Conservation (phyloP, 2,113 vertebrate species). For the Paratilapia polleni region DNA sequence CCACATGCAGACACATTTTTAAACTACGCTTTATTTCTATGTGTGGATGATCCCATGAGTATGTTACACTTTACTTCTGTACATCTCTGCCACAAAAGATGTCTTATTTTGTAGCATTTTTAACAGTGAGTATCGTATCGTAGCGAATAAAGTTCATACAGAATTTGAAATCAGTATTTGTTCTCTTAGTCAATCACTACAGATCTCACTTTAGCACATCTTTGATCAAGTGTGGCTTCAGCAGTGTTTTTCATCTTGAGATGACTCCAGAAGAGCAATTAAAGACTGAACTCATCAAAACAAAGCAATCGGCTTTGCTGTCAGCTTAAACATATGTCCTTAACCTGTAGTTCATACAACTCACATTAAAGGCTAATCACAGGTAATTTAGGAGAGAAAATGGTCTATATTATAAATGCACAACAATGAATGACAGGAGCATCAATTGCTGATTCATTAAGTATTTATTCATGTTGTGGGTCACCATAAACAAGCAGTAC, state of each 20-base stretch:
- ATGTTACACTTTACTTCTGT: not conserved
- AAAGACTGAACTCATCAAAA: conserved; percentile 1
- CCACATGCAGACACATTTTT: not conserved
- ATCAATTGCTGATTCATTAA: not conserved
- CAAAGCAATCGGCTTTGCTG: not conserved
- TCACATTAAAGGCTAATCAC: not conserved
- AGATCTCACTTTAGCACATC: not conserved
- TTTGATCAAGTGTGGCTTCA: not conserved
- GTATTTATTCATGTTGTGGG: conserved; percentile 1
- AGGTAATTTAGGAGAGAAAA: not conserved
- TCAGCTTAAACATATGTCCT: not conserved
- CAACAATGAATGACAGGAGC: conserved; percentile 1
- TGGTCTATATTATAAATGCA: not conserved
- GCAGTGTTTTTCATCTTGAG: conserved; percentile 3
- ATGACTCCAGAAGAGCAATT: conserved; percentile 2
- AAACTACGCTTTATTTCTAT: not conserved
- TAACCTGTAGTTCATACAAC: not conserved
- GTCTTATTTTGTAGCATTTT: not conserved
- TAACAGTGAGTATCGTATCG: not conserved
- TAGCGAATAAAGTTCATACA: not conserved
- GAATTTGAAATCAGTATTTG: conserved; percentile 3
- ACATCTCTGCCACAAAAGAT: not conserved
- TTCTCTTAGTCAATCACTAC: not conserved
- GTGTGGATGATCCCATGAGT: not conserved
- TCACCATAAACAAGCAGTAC: not conserved